phyloP scores from a whole-genome alignment of 2,797 vertebrate species.

The Coluber constrictor region DNA sequence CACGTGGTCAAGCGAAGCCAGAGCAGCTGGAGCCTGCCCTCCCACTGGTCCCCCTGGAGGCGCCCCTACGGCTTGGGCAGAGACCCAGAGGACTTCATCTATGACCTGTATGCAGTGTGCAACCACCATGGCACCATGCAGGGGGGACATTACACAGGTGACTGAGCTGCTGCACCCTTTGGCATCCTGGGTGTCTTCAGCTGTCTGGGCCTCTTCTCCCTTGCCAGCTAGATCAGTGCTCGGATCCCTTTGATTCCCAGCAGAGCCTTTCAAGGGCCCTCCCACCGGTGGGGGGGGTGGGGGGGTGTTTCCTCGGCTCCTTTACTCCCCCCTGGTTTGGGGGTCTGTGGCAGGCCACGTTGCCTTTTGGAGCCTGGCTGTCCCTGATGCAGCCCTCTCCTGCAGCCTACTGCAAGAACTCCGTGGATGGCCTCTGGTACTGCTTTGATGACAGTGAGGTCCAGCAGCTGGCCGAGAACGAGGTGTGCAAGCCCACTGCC shows the following conservation, averaged over 20 bases:
- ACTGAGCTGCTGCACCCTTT: neutral
- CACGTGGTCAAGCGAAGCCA: conserved; percentile 97
- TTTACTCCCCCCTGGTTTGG: too few species aligned
- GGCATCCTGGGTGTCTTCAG: neutral
- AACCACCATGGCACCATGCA: conserved; percentile 99
- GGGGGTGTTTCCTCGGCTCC: neutral
- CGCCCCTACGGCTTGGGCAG: conserved; percentile 91
- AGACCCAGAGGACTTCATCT: conserved; percentile 95
- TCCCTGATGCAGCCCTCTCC: neutral
- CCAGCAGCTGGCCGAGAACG: conserved; percentile 86
- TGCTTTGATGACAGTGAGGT: conserved; percentile 98
- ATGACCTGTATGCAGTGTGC: conserved; percentile 97
- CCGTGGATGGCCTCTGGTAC: conserved; percentile 96
- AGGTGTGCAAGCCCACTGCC: conserved; percentile 91
- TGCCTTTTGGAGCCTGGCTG: neutral
- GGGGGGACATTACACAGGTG: conserved; percentile 96
- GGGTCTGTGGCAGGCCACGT: neutral
- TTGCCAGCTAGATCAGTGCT: neutral
- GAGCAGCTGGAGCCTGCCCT: conserved; percentile 98
- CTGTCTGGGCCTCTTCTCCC: neutral
- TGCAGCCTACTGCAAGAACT: conserved; percentile 96
- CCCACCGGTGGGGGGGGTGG: too few species aligned
- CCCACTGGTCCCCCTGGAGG: conserved; percentile 98
- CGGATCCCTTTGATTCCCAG: neutral
- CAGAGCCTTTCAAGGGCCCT: neutral